phyloP scores from a whole-genome alignment of 2,797 vertebrate species.

The Scarus forsteni region DNA sequence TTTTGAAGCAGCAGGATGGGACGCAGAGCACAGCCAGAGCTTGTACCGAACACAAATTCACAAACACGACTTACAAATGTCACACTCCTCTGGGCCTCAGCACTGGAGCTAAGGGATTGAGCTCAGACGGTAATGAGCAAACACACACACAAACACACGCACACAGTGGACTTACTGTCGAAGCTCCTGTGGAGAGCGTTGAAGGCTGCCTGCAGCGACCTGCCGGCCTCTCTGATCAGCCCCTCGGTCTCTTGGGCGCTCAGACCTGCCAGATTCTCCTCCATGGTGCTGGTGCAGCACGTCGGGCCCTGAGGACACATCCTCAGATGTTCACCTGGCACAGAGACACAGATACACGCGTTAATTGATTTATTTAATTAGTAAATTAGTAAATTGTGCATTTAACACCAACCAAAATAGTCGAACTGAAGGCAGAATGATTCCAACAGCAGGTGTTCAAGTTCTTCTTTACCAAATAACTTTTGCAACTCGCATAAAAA shows the following conservation, averaged over 20 bases:
- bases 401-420: background rate
- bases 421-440: too few relatives aligned
- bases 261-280: constrained; percentile 90
- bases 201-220: constrained; percentile 87
- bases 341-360: constrained; percentile 4
- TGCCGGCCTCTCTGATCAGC: constrained; percentile 89
- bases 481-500: too few relatives aligned
- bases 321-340: constrained; percentile 92
- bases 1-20: constrained; percentile 37
- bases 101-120: constrained; percentile 40
- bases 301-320: constrained; percentile 95
- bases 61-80: constrained; percentile 54
- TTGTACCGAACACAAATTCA: constrained; percentile 52
- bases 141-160: constrained; percentile 28
- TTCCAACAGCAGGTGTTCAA: too few relatives aligned
- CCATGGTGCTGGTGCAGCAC: constrained; percentile 95
- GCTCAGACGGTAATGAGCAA: constrained; percentile 58
- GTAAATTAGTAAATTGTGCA: background rate
- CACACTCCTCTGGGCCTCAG: constrained; percentile 40
- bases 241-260: constrained; percentile 90
- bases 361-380: constrained; percentile 9
- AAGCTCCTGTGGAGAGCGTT: constrained; percentile 90
- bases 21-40: constrained; percentile 34
- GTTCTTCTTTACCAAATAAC: too few relatives aligned
- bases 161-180: constrained; percentile 87